Evolutionary conservation across 2,888 invertebrate species (phyloP).

Genomic region (Microplitis deprimator): DNA sequence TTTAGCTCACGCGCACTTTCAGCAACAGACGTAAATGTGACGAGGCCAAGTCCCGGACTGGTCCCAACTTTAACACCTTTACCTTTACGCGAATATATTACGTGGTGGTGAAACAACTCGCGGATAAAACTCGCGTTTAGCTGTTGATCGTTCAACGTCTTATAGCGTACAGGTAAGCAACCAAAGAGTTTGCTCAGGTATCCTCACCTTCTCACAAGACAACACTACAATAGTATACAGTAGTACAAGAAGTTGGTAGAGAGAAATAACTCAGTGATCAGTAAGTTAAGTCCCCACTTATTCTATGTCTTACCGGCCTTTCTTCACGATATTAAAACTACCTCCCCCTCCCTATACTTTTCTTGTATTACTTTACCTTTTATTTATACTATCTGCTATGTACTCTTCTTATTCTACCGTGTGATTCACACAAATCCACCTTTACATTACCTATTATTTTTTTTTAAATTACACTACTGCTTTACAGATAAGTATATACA

Average conservation of each 20-base stretch:
- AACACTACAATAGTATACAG: background rate
- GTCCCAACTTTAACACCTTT: slow-evolving; percentile 16
- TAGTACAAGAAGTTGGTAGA: background rate
- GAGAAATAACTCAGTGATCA: background rate
- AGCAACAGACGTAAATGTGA: slow-evolving; percentile 49
- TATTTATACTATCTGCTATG: background rate
- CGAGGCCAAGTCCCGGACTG: slow-evolving; percentile 52
- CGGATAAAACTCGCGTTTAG: background rate
- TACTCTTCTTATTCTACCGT: background rate
- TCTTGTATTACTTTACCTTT: background rate
- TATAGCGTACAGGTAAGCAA: background rate
- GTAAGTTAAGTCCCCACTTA: background rate
- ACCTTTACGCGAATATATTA: background rate
- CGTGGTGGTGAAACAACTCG: no score
- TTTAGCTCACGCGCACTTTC: slow-evolving; percentile 30
- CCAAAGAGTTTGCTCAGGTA: background rate
- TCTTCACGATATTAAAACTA: background rate
- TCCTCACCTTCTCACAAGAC: background rate
- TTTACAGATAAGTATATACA: background rate
- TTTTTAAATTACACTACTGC: background rate
- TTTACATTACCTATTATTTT: background rate
- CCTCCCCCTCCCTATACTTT: background rate
- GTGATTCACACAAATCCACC: background rate
- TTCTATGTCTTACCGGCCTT: background rate
- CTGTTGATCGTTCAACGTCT: background rate